These are phyloP conservation scores for Onychostruthus taczanowskii DNA, from an alignment of 2,113 vertebrate species.

Conservation along the genomic window DNA sequence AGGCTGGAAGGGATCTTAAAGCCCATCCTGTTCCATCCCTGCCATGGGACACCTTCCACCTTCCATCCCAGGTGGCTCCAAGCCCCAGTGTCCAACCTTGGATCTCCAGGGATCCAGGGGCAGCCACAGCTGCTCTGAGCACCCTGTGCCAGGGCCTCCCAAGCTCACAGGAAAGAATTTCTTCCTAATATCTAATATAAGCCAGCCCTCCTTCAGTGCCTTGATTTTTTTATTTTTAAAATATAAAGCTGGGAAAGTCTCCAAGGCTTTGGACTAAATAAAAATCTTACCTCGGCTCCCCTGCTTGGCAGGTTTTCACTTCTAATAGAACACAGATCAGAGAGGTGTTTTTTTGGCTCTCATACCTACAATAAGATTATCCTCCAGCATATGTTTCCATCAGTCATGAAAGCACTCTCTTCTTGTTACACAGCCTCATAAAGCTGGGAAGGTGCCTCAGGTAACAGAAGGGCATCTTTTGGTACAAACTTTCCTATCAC, in stretches of 20 bases:
- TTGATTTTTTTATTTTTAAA: not conserved
- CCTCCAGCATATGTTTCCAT: not conserved
- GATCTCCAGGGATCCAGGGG: not conserved
- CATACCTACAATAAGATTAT: not conserved
- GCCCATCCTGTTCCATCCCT: accelerated
- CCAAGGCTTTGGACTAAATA: conserved; percentile 13
- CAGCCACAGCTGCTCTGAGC: not conserved
- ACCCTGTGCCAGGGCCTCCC: not conserved
- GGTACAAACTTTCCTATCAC: not conserved
- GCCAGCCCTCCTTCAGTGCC: not conserved
- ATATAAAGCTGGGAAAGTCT: not conserved
- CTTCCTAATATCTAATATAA: not conserved
- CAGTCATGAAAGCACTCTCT: not conserved
- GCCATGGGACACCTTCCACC: not conserved
- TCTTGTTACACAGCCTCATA: not conserved
- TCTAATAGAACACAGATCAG: not conserved
- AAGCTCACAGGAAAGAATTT: accelerated
- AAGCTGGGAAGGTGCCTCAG: not conserved
- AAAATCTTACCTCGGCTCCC: not conserved
- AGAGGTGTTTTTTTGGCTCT: not conserved
- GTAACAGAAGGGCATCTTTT: not conserved
- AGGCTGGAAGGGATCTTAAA: not conserved
- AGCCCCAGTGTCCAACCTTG: accelerated
- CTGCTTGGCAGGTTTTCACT: conserved; percentile 5
- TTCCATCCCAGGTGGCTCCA: not conserved